phyloP scores from a whole-genome alignment of 2,888 invertebrate species.

The Xanthorhoe spadicearia region DNA sequence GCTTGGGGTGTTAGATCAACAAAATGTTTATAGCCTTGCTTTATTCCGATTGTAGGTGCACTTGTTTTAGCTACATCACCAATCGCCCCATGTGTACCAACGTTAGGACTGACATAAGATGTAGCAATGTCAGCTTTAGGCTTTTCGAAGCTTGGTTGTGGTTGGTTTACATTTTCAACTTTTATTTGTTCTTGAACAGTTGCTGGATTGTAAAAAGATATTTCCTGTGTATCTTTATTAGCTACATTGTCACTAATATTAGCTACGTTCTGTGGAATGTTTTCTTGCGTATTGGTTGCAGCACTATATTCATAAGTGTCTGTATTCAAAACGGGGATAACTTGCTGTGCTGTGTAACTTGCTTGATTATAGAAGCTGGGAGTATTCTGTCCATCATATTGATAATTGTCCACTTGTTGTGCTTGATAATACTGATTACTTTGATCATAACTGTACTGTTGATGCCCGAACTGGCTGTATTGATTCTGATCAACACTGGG shows the following conservation, averaged over 20 bases:
- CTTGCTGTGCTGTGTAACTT: slow-evolving; percentile 24
- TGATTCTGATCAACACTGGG: slow-evolving; percentile 49
- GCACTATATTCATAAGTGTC: slow-evolving; percentile 16
- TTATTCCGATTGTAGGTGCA: slow-evolving; percentile 1
- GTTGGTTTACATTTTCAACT: neutral
- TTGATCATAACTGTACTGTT: slow-evolving; percentile 39
- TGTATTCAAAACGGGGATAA: slow-evolving; percentile 20
- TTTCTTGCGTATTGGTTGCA: slow-evolving; percentile 30
- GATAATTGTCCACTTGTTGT: slow-evolving; percentile 44
- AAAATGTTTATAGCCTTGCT: slow-evolving; percentile 17
- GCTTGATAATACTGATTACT: slow-evolving; percentile 41
- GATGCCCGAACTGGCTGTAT: slow-evolving; percentile 27
- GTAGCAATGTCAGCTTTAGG: neutral
- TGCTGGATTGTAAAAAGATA: slow-evolving; percentile 22
- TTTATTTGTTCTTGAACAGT: slow-evolving; percentile 21
- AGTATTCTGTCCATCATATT: slow-evolving; percentile 43
- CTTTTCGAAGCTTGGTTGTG: slow-evolving; percentile 10
- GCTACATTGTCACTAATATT: slow-evolving; percentile 12
- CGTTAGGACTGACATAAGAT: slow-evolving; percentile 12
- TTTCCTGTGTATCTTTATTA: slow-evolving; percentile 16
- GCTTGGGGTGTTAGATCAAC: slow-evolving; percentile 7
- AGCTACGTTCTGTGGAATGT: slow-evolving; percentile 35
- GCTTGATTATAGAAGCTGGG: slow-evolving; percentile 38
- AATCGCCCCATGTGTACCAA: slow-evolving; percentile 25
- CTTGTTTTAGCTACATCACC: slow-evolving; percentile 22